Evolutionary conservation across 2,888 invertebrate genomes (phyloP), one percentile per base, ranked within the genome.

Genomic region (Acanthosepion lycidas): DNA sequence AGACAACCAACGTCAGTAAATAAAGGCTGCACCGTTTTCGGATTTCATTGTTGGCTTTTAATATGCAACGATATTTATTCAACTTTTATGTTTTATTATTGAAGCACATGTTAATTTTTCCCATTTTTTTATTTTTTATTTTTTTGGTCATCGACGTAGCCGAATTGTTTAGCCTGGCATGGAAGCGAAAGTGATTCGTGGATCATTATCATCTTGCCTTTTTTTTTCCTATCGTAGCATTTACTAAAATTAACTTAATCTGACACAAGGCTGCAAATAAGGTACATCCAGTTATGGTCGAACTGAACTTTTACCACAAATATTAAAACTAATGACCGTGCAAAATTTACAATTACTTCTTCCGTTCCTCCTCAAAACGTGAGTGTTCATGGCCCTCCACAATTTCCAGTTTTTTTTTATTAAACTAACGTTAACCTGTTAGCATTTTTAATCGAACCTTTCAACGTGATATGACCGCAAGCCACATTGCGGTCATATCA

Each of bases 21-120:
- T 78, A 78, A 78, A 78, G 15, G 15, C n/a, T 33, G n/a, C 78
- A 9, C n/a, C n/a, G 33, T 78, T 78, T 33, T 78, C 2, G 78
- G 2, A 9, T 78, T 78, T n/a, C 78, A 78, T 78, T 78, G n/a
- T n/a, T 78, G 78, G 78, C 78, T 78, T 78, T 78, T 78, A 78
- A 78, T 78, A 78, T 78, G 78, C 78, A 78, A n/a, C 78, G 78
- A 78, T 78, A 78, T 78, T 78, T 78, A n/a, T 78, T n/a, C 15
- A 78, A 78, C n/a, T 78, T 78, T 78, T 78, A 78, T 78, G 15
- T 78, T 78, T 78, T 78, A 78, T n/a, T 78, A 12, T 78, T 78
- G 78, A 78, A 78, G 15, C 78, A 78, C n/a, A 78, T 78, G 78
- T 33, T n/a, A 78, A 78, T 78, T 78, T n/a, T 78, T 5, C 18